Conservation (phyloP, 2,113 vertebrate species). For the Corythornis madagascariensis region DNA sequence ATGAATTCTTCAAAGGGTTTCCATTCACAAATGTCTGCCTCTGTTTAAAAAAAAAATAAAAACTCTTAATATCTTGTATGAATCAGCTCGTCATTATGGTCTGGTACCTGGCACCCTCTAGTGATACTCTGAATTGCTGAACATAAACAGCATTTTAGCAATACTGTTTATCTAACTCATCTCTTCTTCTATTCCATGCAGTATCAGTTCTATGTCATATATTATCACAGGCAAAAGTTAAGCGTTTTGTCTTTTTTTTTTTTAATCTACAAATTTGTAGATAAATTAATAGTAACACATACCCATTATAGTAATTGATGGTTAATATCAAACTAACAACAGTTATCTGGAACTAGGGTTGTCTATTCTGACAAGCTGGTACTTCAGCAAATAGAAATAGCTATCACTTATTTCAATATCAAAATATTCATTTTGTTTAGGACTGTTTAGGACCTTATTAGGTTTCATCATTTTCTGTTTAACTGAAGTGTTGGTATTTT, state of each 20-base stretch:
- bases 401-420: neutral
- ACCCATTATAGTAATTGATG: neutral
- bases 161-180: neutral
- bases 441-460: neutral
- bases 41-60: neutral
- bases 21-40: neutral
- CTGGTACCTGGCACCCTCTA: slow-evolving; percentile 33
- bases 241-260: too few relatives aligned
- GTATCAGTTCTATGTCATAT: neutral
- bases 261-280: too few relatives aligned
- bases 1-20: neutral
- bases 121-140: neutral
- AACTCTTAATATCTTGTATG: neutral
- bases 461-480: neutral
- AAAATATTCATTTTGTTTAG: neutral
- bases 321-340: neutral
- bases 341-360: neutral
- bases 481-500: neutral
- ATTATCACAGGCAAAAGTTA: neutral
- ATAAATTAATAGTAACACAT: neutral
- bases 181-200: neutral
- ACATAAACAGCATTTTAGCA: neutral
- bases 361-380: neutral
- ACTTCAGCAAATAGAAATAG: neutral
- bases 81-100: neutral